A percentile compares a stretch with the other conserved stretches of the same genome.
phyloP scores from a whole-genome alignment of 2,113 vertebrate genomes.

The Oreochromis aureus region DNA sequence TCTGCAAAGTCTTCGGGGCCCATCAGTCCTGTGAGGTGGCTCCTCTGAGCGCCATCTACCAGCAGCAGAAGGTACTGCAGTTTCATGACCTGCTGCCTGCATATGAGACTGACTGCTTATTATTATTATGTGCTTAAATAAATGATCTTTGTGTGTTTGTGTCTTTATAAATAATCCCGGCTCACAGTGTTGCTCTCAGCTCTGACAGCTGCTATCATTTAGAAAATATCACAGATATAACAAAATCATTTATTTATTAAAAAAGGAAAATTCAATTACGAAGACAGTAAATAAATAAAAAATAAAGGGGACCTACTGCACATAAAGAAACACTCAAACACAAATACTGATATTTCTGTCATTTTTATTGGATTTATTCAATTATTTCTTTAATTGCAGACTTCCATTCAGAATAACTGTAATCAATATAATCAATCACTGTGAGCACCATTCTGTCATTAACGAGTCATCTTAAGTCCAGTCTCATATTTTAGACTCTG shows the following conservation, averaged over 20 bases:
- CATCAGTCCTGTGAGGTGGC: constrained; percentile 74
- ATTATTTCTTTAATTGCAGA: no score
- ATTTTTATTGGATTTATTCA: no score
- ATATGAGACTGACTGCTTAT: not conserved
- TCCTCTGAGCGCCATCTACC: constrained; percentile 67
- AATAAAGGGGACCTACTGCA: not conserved
- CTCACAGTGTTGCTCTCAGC: not conserved
- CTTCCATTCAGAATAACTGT: not conserved
- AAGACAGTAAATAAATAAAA: not conserved
- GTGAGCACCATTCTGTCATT: no score
- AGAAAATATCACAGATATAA: no score
- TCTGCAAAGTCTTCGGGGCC: constrained; percentile 79
- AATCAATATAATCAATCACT: no score
- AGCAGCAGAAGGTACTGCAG: constrained; percentile 69
- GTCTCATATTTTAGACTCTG: no score
- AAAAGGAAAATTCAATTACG: not conserved
- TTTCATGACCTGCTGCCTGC: not conserved
- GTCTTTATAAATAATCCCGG: not conserved
- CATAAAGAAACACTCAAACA: not conserved
- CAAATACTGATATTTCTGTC: no score
- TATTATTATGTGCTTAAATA: not conserved
- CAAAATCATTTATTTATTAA: not conserved
- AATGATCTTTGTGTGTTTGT: not conserved
- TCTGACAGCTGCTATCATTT: not conserved
- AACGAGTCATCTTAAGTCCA: no score